These are phyloP conservation scores for Ciconia nigra DNA, from an alignment of 2,797 vertebrate genomes.

Conservation along the genomic window DNA sequence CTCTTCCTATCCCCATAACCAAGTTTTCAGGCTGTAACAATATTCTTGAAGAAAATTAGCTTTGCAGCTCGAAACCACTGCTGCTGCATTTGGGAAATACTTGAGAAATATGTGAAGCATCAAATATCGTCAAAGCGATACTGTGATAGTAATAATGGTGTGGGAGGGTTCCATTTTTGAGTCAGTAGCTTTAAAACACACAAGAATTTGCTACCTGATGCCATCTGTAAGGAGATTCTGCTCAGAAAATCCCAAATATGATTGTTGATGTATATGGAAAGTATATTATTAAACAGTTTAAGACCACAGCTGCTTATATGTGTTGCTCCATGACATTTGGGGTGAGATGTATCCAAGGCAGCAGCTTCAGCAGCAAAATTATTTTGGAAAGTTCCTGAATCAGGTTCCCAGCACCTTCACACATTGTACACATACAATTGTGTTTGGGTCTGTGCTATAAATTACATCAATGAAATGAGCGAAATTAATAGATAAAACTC, in stretches of 20 bases:
- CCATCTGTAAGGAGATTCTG: background rate
- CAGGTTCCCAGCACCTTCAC: background rate
- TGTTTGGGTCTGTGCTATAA: background rate
- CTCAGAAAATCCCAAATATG: background rate
- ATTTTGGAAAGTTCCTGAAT: background rate
- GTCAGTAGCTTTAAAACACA: background rate
- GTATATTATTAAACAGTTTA: background rate
- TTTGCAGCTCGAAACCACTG: background rate
- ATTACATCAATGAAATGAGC: background rate
- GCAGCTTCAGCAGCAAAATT: background rate
- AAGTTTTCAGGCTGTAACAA: background rate
- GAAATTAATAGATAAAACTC: background rate
- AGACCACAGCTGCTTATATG: background rate
- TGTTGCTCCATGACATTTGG: background rate
- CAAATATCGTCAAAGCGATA: rapidly evolving
- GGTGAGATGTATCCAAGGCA: background rate
- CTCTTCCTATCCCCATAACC: background rate
- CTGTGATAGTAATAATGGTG: background rate
- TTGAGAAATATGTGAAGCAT: background rate
- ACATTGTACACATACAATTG: background rate
- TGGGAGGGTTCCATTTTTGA: background rate
- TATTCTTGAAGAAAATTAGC: background rate
- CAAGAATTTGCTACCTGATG: background rate
- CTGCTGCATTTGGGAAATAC: background rate
- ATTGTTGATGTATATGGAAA: background rate